Evolutionary conservation across 92 coral and sea anemone species (phyloP), one percentile per base, ranked within the genome.

Genomic region (Pocillopora grandis): DNA sequence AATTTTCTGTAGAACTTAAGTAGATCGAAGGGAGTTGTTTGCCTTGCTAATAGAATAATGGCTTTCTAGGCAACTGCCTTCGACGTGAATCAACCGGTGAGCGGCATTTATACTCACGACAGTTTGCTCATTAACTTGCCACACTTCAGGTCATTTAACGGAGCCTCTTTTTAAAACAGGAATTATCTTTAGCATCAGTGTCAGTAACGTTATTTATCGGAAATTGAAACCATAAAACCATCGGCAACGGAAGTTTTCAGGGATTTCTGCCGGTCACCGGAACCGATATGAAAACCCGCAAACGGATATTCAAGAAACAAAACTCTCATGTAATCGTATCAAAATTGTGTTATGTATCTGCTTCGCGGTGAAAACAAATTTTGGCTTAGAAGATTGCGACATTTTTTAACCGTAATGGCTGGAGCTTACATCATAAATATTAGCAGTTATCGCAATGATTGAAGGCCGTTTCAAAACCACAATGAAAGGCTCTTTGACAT

Each of bases 241-340:
- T 15, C 33, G 31, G 49, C 31, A 65, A 64, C 78, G 86, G 86
- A 82, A 72, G 72, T 62, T 27, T 74, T 31, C n/a, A 48, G 55
- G 52, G 36, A 73, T 20, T 60, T 74, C 57, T 75, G 37, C 80
- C 78, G 80, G 86, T 73, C 0, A 74, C 79, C 86, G 86, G 86
- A 83, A 83, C 86, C 78, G 73, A 14, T 42, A 73, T 27, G 13
- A 60, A 52, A 71, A 72, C 68, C 5, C 78, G 71, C 86, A 71
- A 71, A 59, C 18, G 15, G 21, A 16, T 11, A 37, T 27, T 2
- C 56, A 80, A 74, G 78, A 74, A 74, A 68, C 57, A 42, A 37
- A 27, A 23, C 57, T 42, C 9, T 18, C 65, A 74, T 61, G 33
- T 55, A 8, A 15, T 73, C 57, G 31, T 10, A 59, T 65, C 33